Evolutionary conservation across 2,797 vertebrate genomes (phyloP).

Genomic region (Graptemys geographica): DNA sequence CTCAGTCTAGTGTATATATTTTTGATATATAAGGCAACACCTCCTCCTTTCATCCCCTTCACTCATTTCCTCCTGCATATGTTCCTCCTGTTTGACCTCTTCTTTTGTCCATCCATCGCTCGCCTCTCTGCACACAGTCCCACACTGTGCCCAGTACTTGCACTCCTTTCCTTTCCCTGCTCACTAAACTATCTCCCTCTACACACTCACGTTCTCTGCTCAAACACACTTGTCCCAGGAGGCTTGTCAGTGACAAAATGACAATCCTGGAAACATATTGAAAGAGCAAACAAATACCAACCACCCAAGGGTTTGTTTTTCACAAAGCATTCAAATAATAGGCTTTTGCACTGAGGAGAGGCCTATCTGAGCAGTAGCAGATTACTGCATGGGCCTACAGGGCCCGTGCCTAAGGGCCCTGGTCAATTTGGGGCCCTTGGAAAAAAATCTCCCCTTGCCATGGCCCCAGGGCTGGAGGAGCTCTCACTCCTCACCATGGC

Average conservation of each 20-base stretch:
- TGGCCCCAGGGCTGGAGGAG: too few species aligned
- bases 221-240: neutral
- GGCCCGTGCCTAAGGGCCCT: too few species aligned
- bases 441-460: too few species aligned
- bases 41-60: neutral
- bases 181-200: neutral
- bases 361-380: neutral
- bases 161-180: neutral
- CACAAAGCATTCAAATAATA: neutral
- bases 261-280: neutral
- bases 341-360: neutral
- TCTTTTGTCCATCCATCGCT: neutral
- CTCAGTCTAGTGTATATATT: too few species aligned
- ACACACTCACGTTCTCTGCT: neutral
- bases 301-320: neutral
- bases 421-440: too few species aligned
- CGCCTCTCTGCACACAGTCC: neutral
- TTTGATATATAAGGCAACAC: too few species aligned
- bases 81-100: rapidly evolving
- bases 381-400: too few species aligned
- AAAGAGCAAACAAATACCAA: constrained; percentile 10
- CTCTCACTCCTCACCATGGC: too few species aligned
- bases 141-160: neutral
- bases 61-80: neutral
- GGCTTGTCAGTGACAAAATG: neutral